Percentiles rank a stretch among this genome's conserved stretches.
Conservation (phyloP, 2,113 vertebrate genomes). For the Macheiramphus alcinus region DNA sequence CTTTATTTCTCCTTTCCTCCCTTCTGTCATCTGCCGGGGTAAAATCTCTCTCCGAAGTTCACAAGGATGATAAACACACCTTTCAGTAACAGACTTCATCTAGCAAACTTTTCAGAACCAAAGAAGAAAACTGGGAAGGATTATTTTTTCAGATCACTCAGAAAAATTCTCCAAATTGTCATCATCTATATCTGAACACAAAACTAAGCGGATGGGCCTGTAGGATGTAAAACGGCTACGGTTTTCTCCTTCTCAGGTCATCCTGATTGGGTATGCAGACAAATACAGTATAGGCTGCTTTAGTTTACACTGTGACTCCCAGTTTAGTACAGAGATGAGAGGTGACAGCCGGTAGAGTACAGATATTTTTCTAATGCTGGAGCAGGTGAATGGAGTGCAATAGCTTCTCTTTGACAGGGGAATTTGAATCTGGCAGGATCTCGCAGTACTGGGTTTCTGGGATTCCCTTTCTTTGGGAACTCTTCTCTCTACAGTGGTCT, state of each 20-base stretch:
- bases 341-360: not conserved
- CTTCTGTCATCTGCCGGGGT: not conserved
- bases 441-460: not conserved
- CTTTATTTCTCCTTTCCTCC: not conserved
- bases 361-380: not conserved
- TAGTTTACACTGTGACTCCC: not conserved
- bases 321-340: fast-evolving
- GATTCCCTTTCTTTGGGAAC: not conserved
- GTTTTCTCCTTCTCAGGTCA: not conserved
- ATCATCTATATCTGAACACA: not conserved
- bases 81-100: not conserved
- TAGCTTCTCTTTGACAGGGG: not conserved
- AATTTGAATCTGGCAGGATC: not conserved
- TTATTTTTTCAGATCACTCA: not conserved
- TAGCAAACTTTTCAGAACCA: not conserved
- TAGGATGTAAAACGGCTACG: not conserved
- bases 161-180: not conserved
- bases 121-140: not conserved
- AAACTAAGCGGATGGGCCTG: not conserved
- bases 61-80: not conserved
- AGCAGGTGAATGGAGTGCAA: not conserved
- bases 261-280: not conserved
- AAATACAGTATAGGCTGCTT: not conserved
- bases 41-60: not conserved
- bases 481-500: not conserved